Evolutionary conservation across 2,113 vertebrate genomes (phyloP).

Genomic region (Crypturellus undulatus): DNA sequence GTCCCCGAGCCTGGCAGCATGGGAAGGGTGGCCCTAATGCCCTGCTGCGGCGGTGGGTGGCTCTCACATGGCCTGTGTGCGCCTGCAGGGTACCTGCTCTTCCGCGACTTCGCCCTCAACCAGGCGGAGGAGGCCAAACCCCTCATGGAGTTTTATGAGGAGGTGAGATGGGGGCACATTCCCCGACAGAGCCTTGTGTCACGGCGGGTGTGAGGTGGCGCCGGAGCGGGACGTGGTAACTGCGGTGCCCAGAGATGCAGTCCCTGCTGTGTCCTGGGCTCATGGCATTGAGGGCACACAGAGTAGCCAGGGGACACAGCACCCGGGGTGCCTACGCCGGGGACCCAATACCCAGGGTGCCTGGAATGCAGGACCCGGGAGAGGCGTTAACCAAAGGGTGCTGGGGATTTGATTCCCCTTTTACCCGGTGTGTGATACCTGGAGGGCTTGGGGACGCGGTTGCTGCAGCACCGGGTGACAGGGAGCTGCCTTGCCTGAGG

Average conservation of each 20-base stretch:
- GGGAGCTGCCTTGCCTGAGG: not conserved
- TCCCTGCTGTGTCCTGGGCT: not conserved
- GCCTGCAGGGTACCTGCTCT: conserved; percentile 78
- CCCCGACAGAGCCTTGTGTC: not conserved
- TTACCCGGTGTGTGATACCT: too few species aligned
- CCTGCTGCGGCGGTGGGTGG: too few species aligned
- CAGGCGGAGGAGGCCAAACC: conserved; percentile 81
- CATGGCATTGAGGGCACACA: not conserved
- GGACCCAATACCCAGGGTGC: too few species aligned
- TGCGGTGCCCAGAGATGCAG: fast-evolving
- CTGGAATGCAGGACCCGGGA: too few species aligned
- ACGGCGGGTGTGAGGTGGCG: fast-evolving
- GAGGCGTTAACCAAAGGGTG: too few species aligned
- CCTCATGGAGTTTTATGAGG: conserved; percentile 82
- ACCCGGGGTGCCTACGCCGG: too few species aligned
- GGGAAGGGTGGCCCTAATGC: not conserved
- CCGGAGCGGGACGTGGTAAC: not conserved
- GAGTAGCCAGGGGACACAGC: fast-evolving
- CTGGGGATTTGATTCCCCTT: not conserved
- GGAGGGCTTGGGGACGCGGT: fast-evolving
- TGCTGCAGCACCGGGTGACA: fast-evolving
- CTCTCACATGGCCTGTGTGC: not conserved
- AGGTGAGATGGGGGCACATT: conserved; percentile 51
- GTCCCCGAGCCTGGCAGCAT: not conserved
- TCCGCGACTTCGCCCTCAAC: conserved; percentile 80